Conservation (phyloP, 2,888 invertebrate genomes). For the Clistopyga incitator region DNA sequence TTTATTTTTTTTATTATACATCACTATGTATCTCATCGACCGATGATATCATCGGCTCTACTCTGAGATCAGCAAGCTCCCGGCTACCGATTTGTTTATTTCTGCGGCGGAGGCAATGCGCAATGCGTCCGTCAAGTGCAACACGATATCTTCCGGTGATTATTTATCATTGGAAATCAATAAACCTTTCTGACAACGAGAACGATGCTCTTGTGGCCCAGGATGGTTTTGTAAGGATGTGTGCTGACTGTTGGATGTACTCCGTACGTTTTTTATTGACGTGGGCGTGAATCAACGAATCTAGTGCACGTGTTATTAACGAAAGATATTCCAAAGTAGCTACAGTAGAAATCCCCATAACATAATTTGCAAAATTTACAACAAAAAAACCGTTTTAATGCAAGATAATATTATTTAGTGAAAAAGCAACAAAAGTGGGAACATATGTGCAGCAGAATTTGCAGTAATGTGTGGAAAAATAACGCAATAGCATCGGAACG, state of each 20-base stretch:
- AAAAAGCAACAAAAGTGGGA: too few relatives aligned
- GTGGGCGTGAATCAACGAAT: background rate
- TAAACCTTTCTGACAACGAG: background rate
- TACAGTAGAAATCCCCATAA: background rate
- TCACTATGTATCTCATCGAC: conserved; percentile 5
- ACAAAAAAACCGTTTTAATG: too few relatives aligned
- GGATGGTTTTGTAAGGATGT: background rate
- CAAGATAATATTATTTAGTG: too few relatives aligned
- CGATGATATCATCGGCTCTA: background rate
- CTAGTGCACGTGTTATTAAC: background rate
- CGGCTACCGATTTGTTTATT: conserved; percentile 1
- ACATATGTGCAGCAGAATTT: too few relatives aligned
- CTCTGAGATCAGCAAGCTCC: background rate
- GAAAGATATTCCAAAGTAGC: background rate
- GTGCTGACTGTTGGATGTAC: background rate
- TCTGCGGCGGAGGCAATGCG: background rate
- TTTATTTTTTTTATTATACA: background rate
- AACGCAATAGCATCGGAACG: background rate
- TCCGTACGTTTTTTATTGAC: background rate
- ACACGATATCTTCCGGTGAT: background rate
- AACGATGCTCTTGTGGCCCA: background rate
- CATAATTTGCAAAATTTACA: background rate
- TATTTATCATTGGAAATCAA: background rate
- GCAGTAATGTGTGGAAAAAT: background rate
- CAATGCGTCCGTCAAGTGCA: background rate